Conservation (phyloP, 2,113 vertebrate species). For the Ochotona princeps region DNA sequence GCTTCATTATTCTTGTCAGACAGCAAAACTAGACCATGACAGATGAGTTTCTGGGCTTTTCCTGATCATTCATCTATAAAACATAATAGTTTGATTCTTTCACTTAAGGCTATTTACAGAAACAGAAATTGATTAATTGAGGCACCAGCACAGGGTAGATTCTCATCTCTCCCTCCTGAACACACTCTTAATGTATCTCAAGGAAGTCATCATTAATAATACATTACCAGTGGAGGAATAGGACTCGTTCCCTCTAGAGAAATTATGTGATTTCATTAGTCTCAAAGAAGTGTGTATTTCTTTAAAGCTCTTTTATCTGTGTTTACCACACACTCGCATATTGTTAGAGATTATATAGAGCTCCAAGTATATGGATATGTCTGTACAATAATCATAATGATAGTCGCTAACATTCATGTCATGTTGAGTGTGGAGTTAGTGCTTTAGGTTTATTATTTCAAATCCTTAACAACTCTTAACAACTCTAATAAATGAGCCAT, state of each 20-base stretch:
- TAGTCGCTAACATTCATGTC: not conserved
- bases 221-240: constrained; percentile 69
- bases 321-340: constrained; percentile 42
- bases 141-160: constrained; percentile 72
- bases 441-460: constrained; percentile 4
- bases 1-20: constrained; percentile 85
- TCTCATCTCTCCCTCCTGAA: constrained; percentile 75
- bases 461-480: not conserved
- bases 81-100: constrained; percentile 86
- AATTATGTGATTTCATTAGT: constrained; percentile 70
- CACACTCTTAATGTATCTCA: constrained; percentile 70
- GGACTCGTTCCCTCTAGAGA: constrained; percentile 64
- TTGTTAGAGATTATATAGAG: not conserved
- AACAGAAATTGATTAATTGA: constrained; percentile 87
- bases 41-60: constrained; percentile 85
- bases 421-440: not conserved
- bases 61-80: constrained; percentile 88
- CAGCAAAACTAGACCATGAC: constrained; percentile 86
- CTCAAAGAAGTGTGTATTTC: constrained; percentile 49
- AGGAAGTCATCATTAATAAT: constrained; percentile 82
- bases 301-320: constrained; percentile 65
- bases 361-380: not conserved
- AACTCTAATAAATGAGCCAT: not conserved
- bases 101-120: constrained; percentile 85
- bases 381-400: not conserved